Base-by-base conservation (phyloP, 92 coral and sea anemone species). In the Bergia puertoricense region DNA sequence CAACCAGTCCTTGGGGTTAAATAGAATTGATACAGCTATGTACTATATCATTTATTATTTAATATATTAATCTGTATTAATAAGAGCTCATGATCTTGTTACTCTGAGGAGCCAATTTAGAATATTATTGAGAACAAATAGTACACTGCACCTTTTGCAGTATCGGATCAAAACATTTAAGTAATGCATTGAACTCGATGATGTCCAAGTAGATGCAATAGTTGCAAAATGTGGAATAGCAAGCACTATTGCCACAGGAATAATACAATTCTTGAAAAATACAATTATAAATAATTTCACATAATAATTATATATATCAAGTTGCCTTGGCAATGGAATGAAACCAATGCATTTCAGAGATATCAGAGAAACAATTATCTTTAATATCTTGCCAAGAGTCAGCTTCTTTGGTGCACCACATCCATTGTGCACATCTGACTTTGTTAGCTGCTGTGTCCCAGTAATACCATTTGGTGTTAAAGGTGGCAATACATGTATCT, bases 271-370 rank as follows among this genome's bases (percentile, higher is more conserved):
- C 79, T 84, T 84, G 1, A 54, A 84, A 45, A 69, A 84, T 14
- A 84, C 79, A 48, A 73, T 16, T 16, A 84, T 15, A 45, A 84
- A 45, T 84, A 84, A 22, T 68, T 71, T 71, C 41, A 36, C 1
- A 15, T 84, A 84, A 44, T 84, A 84, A 11, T 48, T 84, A 40
- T 71, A 84, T 36, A 45, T 40, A 68, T 39, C 87, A 69, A 84
- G 79, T n/a, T 84, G 87, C 62, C 67, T 84, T 71, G 87, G 87
- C 16, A 84, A 54, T 71, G 87, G 79, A 84, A 84, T 71, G 54
- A 46, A 46, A 13, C 71, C 23, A 8, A 84, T 71, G 20, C 71
- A 68, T 69, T 84, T 84, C 15, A 84, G 40, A 71, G 42, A 69
- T 13, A 84, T 48, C 39, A 84, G n/a, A 68, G 87, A 84, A 84